Conservation (phyloP, 2,888 invertebrate species). For the Drosophila infuscata region DNA sequence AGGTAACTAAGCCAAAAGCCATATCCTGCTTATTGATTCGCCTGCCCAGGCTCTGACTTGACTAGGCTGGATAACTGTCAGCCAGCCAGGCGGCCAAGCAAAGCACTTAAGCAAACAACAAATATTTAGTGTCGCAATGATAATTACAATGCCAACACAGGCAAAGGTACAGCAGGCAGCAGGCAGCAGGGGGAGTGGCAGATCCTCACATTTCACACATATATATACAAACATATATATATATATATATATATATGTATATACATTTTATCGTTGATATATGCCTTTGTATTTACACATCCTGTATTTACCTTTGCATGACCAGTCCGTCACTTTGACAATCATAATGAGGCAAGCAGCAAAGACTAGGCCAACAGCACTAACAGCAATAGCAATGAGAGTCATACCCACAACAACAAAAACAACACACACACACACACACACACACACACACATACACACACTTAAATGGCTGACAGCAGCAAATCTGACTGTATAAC, state of each 20-base stretch:
- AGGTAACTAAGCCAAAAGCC: conserved; percentile 26
- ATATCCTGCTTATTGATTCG: conserved; percentile 66
- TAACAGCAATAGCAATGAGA: conserved; percentile 2
- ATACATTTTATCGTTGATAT: conserved; percentile 45
- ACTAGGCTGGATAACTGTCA: conserved; percentile 2
- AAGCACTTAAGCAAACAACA: conserved; percentile 79
- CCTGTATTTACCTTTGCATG: conserved; percentile 78
- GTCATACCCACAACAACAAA: conserved; percentile 10
- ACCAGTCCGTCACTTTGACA: conserved; percentile 81
- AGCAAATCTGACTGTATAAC: conserved; percentile 73
- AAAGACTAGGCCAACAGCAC: conserved; percentile 35
- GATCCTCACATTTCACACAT: conserved; percentile 27
- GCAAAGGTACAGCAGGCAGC: not conserved
- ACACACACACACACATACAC: conserved; percentile 1
- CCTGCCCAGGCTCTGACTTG: conserved; percentile 2
- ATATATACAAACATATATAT: conserved; percentile 19
- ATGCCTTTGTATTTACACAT: conserved; percentile 75
- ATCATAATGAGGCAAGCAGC: conserved; percentile 75
- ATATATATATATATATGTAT: not conserved
- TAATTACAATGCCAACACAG: conserved; percentile 74
- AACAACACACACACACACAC: conserved; percentile 6
- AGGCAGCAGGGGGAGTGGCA: not conserved
- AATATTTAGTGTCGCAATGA: conserved; percentile 79
- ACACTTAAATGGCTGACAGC: conserved; percentile 73
- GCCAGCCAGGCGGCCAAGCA: conserved; percentile 22